Evolutionary conservation across 2,797 vertebrate species (phyloP).

Genomic region (Corythornis leucogaster): DNA sequence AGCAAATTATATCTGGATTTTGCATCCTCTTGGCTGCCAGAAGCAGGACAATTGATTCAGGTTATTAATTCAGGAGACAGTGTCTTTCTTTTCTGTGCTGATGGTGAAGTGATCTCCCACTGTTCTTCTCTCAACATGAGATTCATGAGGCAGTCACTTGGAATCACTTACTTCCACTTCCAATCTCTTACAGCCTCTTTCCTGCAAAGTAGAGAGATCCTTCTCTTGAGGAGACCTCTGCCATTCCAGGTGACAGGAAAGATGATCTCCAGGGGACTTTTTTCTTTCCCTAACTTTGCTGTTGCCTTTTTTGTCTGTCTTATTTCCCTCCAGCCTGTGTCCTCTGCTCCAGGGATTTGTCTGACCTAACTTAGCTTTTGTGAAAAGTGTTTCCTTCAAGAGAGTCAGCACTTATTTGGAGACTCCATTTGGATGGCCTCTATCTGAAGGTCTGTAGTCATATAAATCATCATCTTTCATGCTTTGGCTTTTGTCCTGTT

Average conservation of each 20-base stretch:
- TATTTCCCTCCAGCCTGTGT: not conserved
- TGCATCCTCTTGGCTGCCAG: slow-evolving; percentile 9
- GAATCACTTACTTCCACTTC: slow-evolving; percentile 35
- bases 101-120: slow-evolving; percentile 55
- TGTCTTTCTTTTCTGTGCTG: slow-evolving; percentile 16
- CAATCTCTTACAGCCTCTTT: slow-evolving; percentile 7
- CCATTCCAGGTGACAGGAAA: slow-evolving; percentile 28
- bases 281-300: not conserved
- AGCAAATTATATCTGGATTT: not conserved
- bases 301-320: not conserved
- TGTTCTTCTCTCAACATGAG: slow-evolving; percentile 37
- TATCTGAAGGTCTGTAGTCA: not conserved
- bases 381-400: not conserved
- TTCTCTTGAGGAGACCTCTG: slow-evolving; percentile 36
- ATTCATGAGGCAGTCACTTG: slow-evolving; percentile 55
- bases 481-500: not conserved
- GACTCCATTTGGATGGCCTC: not conserved
- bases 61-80: slow-evolving; percentile 52
- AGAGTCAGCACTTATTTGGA: not conserved
- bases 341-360: not conserved
- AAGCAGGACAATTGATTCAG: slow-evolving; percentile 14
- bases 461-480: not conserved
- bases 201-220: slow-evolving; percentile 11
- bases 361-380: not conserved
- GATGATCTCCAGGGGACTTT: slow-evolving; percentile 2